A percentile compares a stretch with the other conserved stretches of the same genome.
phyloP scores from a whole-genome alignment of 2,888 invertebrate genomes.

The Trissolcus brochymenae region DNA sequence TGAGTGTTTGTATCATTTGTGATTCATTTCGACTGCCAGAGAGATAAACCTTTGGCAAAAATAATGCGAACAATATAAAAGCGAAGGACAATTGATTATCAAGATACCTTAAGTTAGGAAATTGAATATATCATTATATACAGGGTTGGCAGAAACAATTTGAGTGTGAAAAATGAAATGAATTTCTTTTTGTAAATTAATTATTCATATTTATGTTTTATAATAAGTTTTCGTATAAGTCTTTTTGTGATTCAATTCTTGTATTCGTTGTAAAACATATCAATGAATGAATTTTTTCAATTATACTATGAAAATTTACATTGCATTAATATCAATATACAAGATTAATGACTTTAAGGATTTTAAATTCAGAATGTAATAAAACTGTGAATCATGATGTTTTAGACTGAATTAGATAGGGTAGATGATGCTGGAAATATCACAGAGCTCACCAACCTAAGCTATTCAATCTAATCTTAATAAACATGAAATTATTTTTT shows the following conservation, averaged over 20 bases:
- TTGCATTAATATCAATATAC: too few relatives aligned
- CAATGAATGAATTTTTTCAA: too few relatives aligned
- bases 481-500: conserved; percentile 73
- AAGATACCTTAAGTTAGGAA: conserved; percentile 29
- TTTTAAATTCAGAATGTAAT: conserved; percentile 12
- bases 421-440: conserved; percentile 31
- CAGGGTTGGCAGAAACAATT: conserved; percentile 32
- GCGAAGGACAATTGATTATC: conserved; percentile 54
- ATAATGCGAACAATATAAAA: conserved; percentile 37
- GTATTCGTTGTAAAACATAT: too few relatives aligned
- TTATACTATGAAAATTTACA: too few relatives aligned
- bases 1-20: neutral
- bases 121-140: conserved; percentile 41
- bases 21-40: neutral
- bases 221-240: too few relatives aligned
- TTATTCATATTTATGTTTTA: neutral
- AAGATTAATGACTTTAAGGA: too few relatives aligned
- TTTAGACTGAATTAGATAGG: conserved; percentile 37
- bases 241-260: too few relatives aligned
- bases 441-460: conserved; percentile 56
- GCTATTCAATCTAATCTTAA: conserved; percentile 70
- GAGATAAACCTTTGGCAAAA: conserved; percentile 1
- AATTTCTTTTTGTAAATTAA: neutral
- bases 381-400: conserved; percentile 22
- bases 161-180: conserved; percentile 1